Evolutionary conservation across 1,140 invertebrate species (phyloP).

Genomic region (Aphis craccivora): DNA sequence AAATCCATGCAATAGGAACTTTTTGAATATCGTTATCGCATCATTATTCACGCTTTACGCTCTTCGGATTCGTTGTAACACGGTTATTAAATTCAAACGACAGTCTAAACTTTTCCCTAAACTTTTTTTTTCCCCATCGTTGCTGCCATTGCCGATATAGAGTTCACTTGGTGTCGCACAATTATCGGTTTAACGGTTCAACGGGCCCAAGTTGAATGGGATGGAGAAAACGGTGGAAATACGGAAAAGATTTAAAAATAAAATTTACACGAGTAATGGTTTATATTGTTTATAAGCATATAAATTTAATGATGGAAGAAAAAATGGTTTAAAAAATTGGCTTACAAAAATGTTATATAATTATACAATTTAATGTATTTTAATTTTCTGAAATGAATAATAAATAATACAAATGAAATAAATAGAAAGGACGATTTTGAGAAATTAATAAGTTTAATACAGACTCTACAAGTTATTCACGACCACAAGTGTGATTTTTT

Average conservation of each 20-base stretch:
- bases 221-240: neutral
- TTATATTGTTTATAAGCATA: neutral
- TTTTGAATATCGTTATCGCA: constrained; percentile 56
- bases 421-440: neutral
- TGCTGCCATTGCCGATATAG: neutral
- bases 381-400: neutral
- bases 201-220: constrained; percentile 23
- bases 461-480: neutral
- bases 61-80: constrained; percentile 56
- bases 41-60: constrained; percentile 54
- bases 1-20: constrained; percentile 20
- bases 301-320: constrained; percentile 20
- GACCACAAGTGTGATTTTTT: neutral
- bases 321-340: neutral
- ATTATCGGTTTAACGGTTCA: constrained; percentile 57
- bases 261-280: constrained; percentile 15
- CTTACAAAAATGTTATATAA: neutral
- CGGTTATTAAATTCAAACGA: constrained; percentile 57
- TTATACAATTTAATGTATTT: constrained; percentile 7
- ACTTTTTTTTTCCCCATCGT: constrained; percentile 39
- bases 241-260: constrained; percentile 39
- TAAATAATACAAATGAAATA: neutral
- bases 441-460: neutral
- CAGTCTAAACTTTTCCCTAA: constrained; percentile 52
- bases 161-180: constrained; percentile 49